Base-by-base conservation (phyloP, 2,797 vertebrate species). In the Ficedula albicollis region DNA sequence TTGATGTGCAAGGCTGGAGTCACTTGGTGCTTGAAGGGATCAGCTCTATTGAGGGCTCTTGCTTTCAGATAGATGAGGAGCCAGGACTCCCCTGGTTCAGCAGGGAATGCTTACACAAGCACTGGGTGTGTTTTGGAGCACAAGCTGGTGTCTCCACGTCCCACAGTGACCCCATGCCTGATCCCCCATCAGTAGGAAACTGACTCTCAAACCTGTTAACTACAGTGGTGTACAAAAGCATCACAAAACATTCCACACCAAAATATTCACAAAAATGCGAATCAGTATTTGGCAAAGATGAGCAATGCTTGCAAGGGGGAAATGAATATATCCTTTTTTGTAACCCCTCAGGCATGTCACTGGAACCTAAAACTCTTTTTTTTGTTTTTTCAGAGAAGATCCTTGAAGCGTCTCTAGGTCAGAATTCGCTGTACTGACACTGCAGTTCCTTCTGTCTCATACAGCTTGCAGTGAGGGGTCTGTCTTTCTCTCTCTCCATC, bases 321-420 rank as follows among this genome's bases (percentile, higher is more conserved):
- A 68, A 36, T 44, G 9, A 22, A 67, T 55, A 4, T 18, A 20
- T 11, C 13, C 6, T 12, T 26, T 32, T 36, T 52, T 18, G 5
- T 41, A 11, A 0, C 11, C 1, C 5, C 19, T 15, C 14, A 16
- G 39, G 10, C 13, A 13, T 64, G 15, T 38, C 11, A 9, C 5
- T 69, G 30, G 38, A 74, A 66, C 29, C 8, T 52, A 46, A 72
- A 84, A 26, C 5, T 3, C 43, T 52, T 55, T 43, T 8, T 29
- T 27, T 39, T 43, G 66, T 15, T 58, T 62, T 72, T 52, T 34
- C 32, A 55, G 67, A 69, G 39, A 44, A 70, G 21, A 6, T 58
- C 21, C 15, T 26, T 72, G 52, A 32, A 49, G 27, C 12, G 1
- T 68, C 13, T 68, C 1, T 41, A 34, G 34, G 18, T 51, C 36